Evolutionary conservation across 1,140 invertebrate genomes (phyloP).

Genomic region (Diabrotica virgifera): DNA sequence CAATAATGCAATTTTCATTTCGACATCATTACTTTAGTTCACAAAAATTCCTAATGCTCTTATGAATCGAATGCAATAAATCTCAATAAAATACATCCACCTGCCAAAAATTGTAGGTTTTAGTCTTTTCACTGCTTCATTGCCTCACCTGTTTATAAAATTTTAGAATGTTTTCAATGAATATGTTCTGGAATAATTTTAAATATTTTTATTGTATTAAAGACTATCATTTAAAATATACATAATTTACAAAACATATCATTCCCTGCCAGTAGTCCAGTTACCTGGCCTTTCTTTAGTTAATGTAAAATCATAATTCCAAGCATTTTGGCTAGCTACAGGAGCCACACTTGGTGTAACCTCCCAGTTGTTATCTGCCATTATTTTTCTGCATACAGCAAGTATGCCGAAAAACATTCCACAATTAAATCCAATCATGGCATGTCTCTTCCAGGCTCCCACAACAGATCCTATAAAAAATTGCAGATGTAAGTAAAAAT

Average conservation of each 20-base stretch:
- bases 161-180: too few relatives aligned
- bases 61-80: too few relatives aligned
- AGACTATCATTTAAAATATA: too few relatives aligned
- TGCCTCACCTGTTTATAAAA: too few relatives aligned
- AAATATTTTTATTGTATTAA: too few relatives aligned
- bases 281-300: slow-evolving; percentile 41
- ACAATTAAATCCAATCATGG: slow-evolving; percentile 40
- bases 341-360: slow-evolving; percentile 44
- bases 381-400: slow-evolving; percentile 60
- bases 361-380: slow-evolving; percentile 51
- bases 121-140: too few relatives aligned
- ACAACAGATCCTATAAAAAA: slow-evolving; percentile 43
- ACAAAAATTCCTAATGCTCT: too few relatives aligned
- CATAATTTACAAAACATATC: background rate
- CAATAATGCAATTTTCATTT: too few relatives aligned
- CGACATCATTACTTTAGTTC: too few relatives aligned
- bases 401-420: slow-evolving; percentile 45
- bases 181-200: too few relatives aligned
- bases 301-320: slow-evolving; percentile 47
- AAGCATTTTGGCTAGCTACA: slow-evolving; percentile 27
- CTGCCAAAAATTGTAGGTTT: too few relatives aligned
- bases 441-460: slow-evolving; percentile 54
- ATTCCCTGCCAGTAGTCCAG: slow-evolving; percentile 36
- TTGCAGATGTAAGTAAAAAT: background rate
- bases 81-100: too few relatives aligned